Evolutionary conservation across 2,888 invertebrate genomes (phyloP).

Genomic region (Escarpia spicata): DNA sequence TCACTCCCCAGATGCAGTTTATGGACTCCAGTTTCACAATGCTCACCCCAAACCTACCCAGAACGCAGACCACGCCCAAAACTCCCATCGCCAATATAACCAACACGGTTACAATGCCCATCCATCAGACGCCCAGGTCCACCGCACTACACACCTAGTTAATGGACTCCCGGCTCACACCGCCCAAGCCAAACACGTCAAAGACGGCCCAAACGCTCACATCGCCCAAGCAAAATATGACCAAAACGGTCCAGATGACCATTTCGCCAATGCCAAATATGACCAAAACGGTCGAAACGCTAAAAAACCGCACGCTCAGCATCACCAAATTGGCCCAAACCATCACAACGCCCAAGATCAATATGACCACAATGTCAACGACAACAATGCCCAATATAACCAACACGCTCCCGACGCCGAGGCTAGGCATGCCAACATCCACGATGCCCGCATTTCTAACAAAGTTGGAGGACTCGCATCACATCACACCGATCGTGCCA

Average conservation of each 20-base stretch:
- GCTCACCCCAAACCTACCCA: too few species aligned
- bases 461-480: neutral
- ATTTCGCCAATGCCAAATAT: neutral
- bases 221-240: neutral
- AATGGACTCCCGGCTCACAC: neutral
- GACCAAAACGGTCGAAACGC: neutral
- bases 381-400: neutral
- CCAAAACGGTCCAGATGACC: neutral
- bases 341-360: neutral
- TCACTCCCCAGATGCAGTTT: too few species aligned
- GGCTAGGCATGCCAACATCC: neutral
- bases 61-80: neutral
- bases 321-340: neutral
- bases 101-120: neutral
- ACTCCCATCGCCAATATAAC: neutral
- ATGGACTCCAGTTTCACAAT: too few species aligned
- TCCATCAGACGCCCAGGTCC: neutral
- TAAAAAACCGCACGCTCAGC: neutral
- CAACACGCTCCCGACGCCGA: neutral
- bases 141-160: neutral
- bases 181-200: neutral
- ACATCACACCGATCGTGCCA: neutral
- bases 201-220: neutral
- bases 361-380: neutral
- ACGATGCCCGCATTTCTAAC: neutral